Conservation (phyloP, 2,797 vertebrate species). For the Neopelma chrysocephalum region DNA sequence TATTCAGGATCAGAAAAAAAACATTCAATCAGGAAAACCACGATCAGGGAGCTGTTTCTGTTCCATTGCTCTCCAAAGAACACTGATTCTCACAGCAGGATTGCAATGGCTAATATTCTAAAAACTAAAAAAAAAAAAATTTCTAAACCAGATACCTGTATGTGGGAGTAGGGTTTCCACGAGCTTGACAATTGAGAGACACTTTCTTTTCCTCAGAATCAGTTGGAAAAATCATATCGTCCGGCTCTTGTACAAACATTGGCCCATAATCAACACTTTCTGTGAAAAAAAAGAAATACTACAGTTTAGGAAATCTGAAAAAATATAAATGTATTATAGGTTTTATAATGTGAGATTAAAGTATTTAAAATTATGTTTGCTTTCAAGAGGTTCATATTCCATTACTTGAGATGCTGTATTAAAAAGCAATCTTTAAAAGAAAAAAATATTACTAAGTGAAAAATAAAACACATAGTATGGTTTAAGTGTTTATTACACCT, state of each 20-base stretch:
- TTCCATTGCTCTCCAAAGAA: neutral
- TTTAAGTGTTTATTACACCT: neutral
- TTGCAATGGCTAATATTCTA: neutral
- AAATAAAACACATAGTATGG: neutral
- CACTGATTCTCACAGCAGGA: neutral
- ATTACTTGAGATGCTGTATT: neutral
- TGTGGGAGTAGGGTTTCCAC: constrained; percentile 84
- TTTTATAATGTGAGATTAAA: neutral
- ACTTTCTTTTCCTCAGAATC: constrained; percentile 92
- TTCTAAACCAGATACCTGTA: constrained; percentile 82
- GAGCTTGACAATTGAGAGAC: constrained; percentile 89
- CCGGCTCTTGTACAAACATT: constrained; percentile 90
- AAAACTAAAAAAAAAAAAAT: neutral
- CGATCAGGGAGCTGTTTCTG: neutral
- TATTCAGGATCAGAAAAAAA: neutral
- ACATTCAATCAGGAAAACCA: neutral
- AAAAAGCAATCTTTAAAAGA: neutral
- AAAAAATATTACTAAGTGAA: neutral
- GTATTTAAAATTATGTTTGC: neutral
- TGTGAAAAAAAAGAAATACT: constrained; percentile 60
- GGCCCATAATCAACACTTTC: constrained; percentile 91
- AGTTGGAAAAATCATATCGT: constrained; percentile 87
- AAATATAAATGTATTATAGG: neutral
- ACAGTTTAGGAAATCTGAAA: neutral
- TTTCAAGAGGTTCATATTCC: neutral